phyloP scores from a whole-genome alignment of 2,888 invertebrate species.

The Lutraria lutraria region DNA sequence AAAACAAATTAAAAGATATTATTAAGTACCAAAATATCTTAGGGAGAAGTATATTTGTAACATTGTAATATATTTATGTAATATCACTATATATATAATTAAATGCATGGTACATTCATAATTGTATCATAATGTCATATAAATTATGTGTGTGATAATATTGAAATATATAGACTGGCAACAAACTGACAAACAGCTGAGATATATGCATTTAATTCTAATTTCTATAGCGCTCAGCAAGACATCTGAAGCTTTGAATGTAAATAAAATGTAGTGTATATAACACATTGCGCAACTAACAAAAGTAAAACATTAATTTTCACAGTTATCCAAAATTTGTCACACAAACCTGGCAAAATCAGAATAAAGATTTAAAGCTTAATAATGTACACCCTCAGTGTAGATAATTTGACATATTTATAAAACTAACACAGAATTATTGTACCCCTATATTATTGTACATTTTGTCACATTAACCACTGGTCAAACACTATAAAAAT shows the following conservation, averaged over 20 bases:
- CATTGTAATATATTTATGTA: too few species aligned
- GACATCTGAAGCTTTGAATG: not conserved
- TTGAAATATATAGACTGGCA: not conserved
- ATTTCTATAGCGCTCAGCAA: conserved; percentile 13
- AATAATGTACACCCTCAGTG: too few species aligned
- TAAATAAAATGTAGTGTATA: not conserved
- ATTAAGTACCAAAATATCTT: too few species aligned
- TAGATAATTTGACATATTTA: too few species aligned
- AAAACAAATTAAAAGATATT: too few species aligned
- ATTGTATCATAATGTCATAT: not conserved
- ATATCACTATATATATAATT: too few species aligned
- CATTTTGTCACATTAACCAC: conserved; percentile 1
- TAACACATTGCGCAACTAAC: not conserved
- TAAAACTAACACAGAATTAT: too few species aligned
- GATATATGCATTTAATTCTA: conserved; percentile 8
- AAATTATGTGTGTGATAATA: not conserved
- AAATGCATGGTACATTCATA: conserved; percentile 1
- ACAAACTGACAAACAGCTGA: conserved; percentile 18
- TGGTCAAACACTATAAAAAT: conserved; percentile 22
- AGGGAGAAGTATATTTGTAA: too few species aligned
- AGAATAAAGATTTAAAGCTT: not conserved
- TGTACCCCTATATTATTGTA: not conserved
- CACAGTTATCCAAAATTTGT: conserved; percentile 20
- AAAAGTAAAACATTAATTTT: conserved; percentile 17
- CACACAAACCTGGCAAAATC: not conserved